Evolutionary conservation across 2,888 invertebrate genomes (phyloP).

Genomic region (Standfussiana lucernea): DNA sequence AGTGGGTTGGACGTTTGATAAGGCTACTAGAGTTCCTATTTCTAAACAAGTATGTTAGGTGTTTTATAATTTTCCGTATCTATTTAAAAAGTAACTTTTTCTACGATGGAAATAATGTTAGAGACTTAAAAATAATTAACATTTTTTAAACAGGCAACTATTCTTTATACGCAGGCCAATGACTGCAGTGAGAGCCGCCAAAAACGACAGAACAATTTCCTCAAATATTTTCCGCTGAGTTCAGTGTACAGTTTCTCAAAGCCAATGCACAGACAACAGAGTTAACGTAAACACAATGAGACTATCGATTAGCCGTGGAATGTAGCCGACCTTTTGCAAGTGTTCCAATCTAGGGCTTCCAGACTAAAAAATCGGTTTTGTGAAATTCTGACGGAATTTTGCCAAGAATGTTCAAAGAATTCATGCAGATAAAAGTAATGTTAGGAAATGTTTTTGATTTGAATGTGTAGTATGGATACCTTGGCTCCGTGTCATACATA

Average conservation of each 20-base stretch:
- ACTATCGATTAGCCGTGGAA: constrained; percentile 57
- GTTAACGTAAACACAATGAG: constrained; percentile 51
- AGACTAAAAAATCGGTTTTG: constrained; percentile 26
- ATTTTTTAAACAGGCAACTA: constrained; percentile 1
- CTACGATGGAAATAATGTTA: neutral
- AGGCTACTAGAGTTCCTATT: constrained; percentile 19
- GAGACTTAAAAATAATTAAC: no score
- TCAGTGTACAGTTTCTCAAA: constrained; percentile 36
- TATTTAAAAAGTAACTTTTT: constrained; percentile 7
- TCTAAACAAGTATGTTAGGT: neutral
- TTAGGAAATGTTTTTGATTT: constrained; percentile 23
- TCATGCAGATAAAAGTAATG: neutral
- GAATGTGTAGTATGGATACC: constrained; percentile 12
- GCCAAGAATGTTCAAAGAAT: constrained; percentile 26
- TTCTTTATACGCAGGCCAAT: neutral
- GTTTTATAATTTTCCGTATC: neutral
- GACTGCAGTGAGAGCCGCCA: neutral
- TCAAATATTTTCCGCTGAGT: constrained; percentile 2
- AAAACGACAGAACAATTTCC: constrained; percentile 3
- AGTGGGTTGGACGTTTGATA: constrained; percentile 27
- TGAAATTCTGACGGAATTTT: constrained; percentile 33
- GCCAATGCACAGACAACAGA: constrained; percentile 17
- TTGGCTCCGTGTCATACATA: constrained; percentile 40
- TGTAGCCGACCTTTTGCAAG: constrained; percentile 52
- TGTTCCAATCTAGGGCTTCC: constrained; percentile 60